Evolutionary conservation across 2,797 vertebrate genomes (phyloP), one percentile per base, ranked within the genome.

Genomic region (Gymnopithys bicolor): DNA sequence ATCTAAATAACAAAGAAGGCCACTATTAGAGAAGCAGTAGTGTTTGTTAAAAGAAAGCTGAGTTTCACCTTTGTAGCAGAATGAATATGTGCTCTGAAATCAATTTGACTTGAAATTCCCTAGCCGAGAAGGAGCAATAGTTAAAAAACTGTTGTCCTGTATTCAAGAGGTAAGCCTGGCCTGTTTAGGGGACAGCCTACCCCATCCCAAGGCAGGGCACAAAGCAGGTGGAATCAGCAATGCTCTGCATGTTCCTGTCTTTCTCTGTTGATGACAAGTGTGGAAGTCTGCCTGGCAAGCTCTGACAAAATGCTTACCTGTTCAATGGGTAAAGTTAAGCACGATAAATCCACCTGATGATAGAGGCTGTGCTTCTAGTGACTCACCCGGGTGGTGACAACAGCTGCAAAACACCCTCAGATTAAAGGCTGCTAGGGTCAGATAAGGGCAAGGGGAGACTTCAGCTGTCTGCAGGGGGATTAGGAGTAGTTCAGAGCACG

Each of bases 121-220:
- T 33, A 15, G 7, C 11, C 1, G 0, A 60, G 58, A 67, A 46
- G 22, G 18, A 53, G 28, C 51, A 77, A 13, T 24, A 62, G 30
- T 6, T 11, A 53, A 64, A 71, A 75, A 1, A 0, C 13, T 10
- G 16, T 41, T 60, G 25, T 68, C 27, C 49, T 48, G 24, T 28
- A 28, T 16, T 48, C 1, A 0, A 0, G 37, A 56, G 16, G 17
- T 79, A 51, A 49, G 23, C 19, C 5, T 5, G 9, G 19, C 45
- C n/a, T n/a, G 7, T 33, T 22, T 10, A 19, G 45, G 41, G 49
- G 25, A 64, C 2, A 48, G 19, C 2, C 9, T 10, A 37, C 10
- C 6, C 21, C 25, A 13, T 18, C 17, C 23, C 41, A 35, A 85
- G 66, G 22, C 41, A 32, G n/a, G 13, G 4, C 7, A 4, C 37